phyloP scores from a whole-genome alignment of 1,140 invertebrate genomes.

The Spodoptera frugiperda region DNA sequence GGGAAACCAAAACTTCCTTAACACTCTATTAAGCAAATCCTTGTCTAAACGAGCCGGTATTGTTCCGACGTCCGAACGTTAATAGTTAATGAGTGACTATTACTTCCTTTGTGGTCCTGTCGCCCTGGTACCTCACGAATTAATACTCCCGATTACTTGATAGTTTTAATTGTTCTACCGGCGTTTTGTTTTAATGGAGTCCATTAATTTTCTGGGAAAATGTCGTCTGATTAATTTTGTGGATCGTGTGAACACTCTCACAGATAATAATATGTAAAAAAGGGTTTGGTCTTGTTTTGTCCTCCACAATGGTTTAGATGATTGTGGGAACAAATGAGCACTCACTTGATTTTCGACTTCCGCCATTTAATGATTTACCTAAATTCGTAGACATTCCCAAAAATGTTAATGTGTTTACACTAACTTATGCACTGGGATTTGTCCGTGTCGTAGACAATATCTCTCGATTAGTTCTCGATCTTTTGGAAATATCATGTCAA shows the following conservation, averaged over 20 bases:
- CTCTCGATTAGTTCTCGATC: no score
- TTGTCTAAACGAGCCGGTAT: background rate
- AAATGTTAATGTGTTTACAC: no score
- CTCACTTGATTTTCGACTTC: background rate
- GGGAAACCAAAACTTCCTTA: constrained; percentile 17
- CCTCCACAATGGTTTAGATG: background rate
- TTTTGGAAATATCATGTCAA: no score
- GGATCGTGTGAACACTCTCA: constrained; percentile 28
- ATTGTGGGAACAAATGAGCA: background rate
- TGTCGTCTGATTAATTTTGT: constrained; percentile 28
- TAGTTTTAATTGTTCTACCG: constrained; percentile 41
- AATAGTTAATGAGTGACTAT: constrained; percentile 20
- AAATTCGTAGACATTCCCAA: no score
- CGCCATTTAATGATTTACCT: background rate
- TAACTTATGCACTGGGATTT: no score
- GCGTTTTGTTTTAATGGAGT: constrained; percentile 6
- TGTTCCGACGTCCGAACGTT: constrained; percentile 5
- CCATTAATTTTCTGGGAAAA: constrained; percentile 12
- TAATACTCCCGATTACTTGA: constrained; percentile 30
- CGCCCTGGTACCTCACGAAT: constrained; percentile 19
- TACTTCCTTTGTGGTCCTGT: constrained; percentile 25
- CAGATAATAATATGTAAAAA: background rate
- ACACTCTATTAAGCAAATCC: constrained; percentile 24
- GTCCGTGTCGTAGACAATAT: no score
- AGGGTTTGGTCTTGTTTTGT: constrained; percentile 1